These are phyloP conservation scores for Siniperca chuatsi DNA, from an alignment of 2,113 vertebrate genomes.

Conservation along the genomic window DNA sequence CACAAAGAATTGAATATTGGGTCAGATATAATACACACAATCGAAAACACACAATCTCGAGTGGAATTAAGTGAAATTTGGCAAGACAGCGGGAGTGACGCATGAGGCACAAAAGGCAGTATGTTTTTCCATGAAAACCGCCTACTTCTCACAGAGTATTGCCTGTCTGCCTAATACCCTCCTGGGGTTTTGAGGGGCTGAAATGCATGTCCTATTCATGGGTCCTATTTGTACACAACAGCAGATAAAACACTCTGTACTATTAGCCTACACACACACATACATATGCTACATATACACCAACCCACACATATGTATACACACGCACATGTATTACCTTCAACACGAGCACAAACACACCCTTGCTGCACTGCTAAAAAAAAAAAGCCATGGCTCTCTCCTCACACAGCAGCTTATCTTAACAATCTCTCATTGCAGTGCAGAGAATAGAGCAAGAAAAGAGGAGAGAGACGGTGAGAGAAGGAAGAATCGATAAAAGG, in stretches of 20 bases:
- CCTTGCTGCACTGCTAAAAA: constrained; percentile 2
- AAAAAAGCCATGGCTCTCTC: constrained; percentile 17
- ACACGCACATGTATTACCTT: constrained; percentile 5
- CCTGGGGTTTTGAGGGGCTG: constrained; percentile 23
- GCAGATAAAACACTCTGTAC: constrained; percentile 54
- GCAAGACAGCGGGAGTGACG: constrained; percentile 49
- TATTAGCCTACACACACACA: constrained; percentile 46
- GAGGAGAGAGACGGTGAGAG: constrained; percentile 53
- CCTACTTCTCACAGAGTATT: neutral
- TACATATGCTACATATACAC: neutral
- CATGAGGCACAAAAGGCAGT: constrained; percentile 27
- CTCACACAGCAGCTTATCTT: constrained; percentile 64
- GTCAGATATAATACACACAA: constrained; percentile 8
- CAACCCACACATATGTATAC: neutral
- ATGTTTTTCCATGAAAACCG: constrained; percentile 23
- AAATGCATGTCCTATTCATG: constrained; percentile 59
- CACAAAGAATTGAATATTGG: constrained; percentile 4
- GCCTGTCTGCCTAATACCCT: constrained; percentile 15
- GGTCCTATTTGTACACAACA: constrained; percentile 27
- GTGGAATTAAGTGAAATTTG: constrained; percentile 60
- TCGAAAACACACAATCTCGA: constrained; percentile 26
- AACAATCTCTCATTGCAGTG: constrained; percentile 68
- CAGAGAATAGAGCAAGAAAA: constrained; percentile 54
- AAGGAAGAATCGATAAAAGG: constrained; percentile 79
- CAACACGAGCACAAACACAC: constrained; percentile 10